Conservation (phyloP, 1,140 invertebrate genomes). For the Zeugodacus cucurbitae region DNA sequence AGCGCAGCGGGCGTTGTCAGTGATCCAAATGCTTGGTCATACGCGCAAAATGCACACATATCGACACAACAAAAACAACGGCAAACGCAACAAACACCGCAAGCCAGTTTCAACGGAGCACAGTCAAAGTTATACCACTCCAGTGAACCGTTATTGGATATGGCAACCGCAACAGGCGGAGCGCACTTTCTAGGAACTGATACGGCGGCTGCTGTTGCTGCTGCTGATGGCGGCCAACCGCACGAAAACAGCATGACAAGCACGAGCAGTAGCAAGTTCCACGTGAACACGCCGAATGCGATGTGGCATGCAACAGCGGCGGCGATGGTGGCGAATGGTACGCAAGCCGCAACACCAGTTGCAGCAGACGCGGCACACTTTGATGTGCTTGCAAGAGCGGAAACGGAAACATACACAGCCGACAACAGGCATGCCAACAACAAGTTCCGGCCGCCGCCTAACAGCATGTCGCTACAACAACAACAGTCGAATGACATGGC, state of each 20-base stretch:
- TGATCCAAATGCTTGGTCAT: constrained; percentile 24
- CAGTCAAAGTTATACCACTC: constrained; percentile 29
- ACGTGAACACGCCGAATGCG: background rate
- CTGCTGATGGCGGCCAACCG: background rate
- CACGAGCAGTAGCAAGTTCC: constrained; percentile 5
- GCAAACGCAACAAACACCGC: background rate
- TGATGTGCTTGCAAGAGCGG: background rate
- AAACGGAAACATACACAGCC: constrained; percentile 28
- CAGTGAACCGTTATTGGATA: background rate
- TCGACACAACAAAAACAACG: background rate
- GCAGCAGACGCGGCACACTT: background rate
- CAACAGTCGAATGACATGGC: background rate
- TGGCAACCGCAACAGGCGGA: constrained; percentile 20
- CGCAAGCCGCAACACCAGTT: background rate
- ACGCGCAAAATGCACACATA: constrained; percentile 28
- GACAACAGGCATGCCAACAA: background rate
- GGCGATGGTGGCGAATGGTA: background rate
- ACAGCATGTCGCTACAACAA: background rate
- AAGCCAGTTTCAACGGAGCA: background rate
- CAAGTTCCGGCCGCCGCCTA: background rate
- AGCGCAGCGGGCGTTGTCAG: constrained; percentile 8
- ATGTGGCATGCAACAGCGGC: background rate
- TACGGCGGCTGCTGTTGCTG: background rate
- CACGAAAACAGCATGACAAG: background rate
- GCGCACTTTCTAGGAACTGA: background rate